Conservation (phyloP, 2,113 vertebrate genomes). For the Emydocephalus ijimae region DNA sequence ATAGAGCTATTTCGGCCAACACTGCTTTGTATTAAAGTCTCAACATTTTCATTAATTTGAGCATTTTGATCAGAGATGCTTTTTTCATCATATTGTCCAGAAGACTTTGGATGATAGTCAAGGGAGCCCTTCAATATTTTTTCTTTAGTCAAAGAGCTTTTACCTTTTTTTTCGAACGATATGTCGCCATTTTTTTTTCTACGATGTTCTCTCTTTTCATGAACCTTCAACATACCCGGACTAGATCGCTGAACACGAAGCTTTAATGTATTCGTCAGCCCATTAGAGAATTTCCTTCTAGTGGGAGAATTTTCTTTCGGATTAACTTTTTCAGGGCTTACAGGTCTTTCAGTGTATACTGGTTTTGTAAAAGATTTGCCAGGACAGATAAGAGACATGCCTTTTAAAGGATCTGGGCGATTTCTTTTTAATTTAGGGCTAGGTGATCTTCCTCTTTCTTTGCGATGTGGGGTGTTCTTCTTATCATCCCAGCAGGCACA, state of each 20-base stretch:
- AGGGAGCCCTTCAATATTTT: conserved; percentile 37
- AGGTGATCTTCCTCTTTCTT: not conserved
- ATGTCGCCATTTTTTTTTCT: conserved; percentile 60
- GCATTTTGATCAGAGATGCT: conserved; percentile 27
- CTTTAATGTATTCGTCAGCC: conserved; percentile 82
- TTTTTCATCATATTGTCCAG: conserved; percentile 28
- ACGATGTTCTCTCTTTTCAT: conserved; percentile 71
- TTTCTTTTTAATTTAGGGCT: conserved; percentile 37
- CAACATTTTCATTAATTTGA: conserved; percentile 60
- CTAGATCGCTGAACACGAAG: conserved; percentile 78
- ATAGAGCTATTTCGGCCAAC: not conserved
- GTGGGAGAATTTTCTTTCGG: conserved; percentile 39
- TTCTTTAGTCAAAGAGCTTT: conserved; percentile 36
- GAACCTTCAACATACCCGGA: conserved; percentile 55
- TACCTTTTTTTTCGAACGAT: conserved; percentile 39
- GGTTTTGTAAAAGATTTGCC: conserved; percentile 40
- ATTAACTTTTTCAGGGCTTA: conserved; percentile 35
- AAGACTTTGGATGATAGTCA: conserved; percentile 20
- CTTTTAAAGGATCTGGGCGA: not conserved
- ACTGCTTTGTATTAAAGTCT: conserved; percentile 60
- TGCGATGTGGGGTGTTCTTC: not conserved
- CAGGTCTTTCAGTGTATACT: conserved; percentile 27
- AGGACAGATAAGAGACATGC: not conserved
- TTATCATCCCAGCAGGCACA: not conserved
- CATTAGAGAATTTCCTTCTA: conserved; percentile 73